phyloP scores from a whole-genome alignment of 2,113 vertebrate genomes.

The Xenus cinereus region DNA sequence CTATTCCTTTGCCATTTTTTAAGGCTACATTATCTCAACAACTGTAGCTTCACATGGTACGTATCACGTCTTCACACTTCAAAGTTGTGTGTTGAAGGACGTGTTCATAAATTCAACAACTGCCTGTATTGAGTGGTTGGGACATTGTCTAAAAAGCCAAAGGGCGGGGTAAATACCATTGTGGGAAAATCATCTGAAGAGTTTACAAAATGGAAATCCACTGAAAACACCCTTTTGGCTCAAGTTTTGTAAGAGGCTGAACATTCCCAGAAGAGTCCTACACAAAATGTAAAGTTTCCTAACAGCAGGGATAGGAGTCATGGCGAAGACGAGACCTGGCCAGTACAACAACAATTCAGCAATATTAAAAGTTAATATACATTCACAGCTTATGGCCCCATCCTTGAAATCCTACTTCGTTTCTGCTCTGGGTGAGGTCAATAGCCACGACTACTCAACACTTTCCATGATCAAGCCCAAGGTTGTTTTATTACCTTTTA shows the following conservation, averaged over 20 bases:
- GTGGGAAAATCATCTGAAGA: background rate
- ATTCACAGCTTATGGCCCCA: background rate
- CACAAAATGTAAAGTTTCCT: background rate
- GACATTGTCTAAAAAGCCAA: background rate
- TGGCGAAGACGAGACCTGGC: background rate
- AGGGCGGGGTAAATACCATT: background rate
- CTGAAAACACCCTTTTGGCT: background rate
- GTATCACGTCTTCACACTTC: background rate
- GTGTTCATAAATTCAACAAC: background rate
- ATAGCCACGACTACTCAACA: fast-evolving
- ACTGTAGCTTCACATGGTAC: background rate
- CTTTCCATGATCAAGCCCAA: background rate
- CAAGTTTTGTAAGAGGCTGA: background rate
- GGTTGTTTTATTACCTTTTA: background rate
- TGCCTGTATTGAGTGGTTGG: background rate
- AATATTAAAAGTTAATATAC: background rate
- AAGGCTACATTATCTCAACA: background rate
- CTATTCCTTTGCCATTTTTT: background rate
- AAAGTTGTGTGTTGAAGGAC: background rate
- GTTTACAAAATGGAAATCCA: background rate
- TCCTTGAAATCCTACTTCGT: background rate
- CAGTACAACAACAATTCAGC: background rate
- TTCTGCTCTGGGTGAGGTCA: background rate
- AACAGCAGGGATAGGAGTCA: background rate
- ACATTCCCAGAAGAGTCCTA: background rate